Percentiles rank a stretch among this genome's conserved stretches.
phyloP scores from a whole-genome alignment of 2,797 vertebrate species.

The Prionace glauca region DNA sequence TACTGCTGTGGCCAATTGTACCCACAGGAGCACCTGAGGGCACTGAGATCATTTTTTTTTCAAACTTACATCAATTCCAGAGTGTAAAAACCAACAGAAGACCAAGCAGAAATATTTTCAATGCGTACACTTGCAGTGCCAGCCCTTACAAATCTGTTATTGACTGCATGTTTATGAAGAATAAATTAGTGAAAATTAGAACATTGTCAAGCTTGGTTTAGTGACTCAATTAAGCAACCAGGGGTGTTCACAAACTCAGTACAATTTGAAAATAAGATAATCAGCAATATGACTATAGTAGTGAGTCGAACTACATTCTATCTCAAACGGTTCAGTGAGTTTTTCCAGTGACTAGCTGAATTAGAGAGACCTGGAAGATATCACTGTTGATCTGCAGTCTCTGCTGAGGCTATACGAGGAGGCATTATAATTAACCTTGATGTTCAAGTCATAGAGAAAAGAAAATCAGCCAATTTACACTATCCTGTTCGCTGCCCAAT shows the following conservation, averaged over 20 bases:
- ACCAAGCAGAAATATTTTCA: background rate
- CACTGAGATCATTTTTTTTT: background rate
- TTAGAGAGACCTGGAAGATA: background rate
- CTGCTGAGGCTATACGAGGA: background rate
- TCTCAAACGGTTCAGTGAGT: background rate
- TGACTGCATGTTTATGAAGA: no score
- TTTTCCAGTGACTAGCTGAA: background rate
- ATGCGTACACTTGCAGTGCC: background rate
- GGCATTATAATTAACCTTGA: background rate
- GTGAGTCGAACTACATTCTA: background rate
- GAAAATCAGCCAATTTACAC: background rate
- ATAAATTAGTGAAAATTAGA: no score
- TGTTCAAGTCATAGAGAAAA: background rate
- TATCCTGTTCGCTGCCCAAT: background rate
- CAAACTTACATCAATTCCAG: background rate
- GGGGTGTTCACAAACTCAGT: background rate
- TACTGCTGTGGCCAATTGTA: background rate
- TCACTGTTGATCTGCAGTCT: background rate
- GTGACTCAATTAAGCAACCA: constrained; percentile 6
- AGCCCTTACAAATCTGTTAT: background rate
- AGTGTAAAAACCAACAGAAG: background rate
- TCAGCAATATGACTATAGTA: background rate
- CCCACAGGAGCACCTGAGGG: background rate
- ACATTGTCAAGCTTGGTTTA: constrained; percentile 12
- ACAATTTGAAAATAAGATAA: background rate